Evolutionary conservation across 1,140 invertebrate species (phyloP).

Genomic region (Euglossa dilemma): DNA sequence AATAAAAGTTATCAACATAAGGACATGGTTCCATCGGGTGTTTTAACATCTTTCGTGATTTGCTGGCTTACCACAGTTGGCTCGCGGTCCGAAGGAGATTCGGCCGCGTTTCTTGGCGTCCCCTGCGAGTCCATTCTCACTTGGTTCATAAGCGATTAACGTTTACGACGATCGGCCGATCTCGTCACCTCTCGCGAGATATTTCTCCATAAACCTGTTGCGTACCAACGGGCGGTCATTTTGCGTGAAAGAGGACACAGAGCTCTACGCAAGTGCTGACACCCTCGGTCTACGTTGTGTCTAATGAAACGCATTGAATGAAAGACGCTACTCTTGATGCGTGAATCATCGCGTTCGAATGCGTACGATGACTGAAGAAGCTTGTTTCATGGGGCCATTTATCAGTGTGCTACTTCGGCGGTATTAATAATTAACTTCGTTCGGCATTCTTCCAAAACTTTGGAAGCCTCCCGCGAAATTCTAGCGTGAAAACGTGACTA

Average conservation of each 20-base stretch:
- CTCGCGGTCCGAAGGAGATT: constrained; percentile 65
- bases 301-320: constrained; percentile 20
- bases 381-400: constrained; percentile 8
- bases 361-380: not conserved
- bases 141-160: constrained; percentile 44
- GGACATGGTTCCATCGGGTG: too few relatives aligned
- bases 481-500: not conserved
- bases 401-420: not conserved
- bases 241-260: not conserved
- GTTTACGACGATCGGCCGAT: constrained; percentile 48
- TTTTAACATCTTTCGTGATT: not conserved
- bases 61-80: constrained; percentile 73
- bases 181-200: constrained; percentile 61
- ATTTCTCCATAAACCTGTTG: constrained; percentile 78
- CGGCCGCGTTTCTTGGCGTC: constrained; percentile 60
- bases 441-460: not conserved
- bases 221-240: constrained; percentile 60
- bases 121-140: constrained; percentile 75
- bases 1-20: too few relatives aligned
- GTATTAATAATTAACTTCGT: not conserved
- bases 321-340: constrained; percentile 12
- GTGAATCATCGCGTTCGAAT: constrained; percentile 12
- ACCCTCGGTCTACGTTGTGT: constrained; percentile 16
- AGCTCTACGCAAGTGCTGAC: constrained; percentile 3
- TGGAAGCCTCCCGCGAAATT: not conserved